Evolutionary conservation across 2,888 invertebrate species (phyloP), one percentile per base, ranked within the genome.

Genomic region (Drosophila barbarae): DNA sequence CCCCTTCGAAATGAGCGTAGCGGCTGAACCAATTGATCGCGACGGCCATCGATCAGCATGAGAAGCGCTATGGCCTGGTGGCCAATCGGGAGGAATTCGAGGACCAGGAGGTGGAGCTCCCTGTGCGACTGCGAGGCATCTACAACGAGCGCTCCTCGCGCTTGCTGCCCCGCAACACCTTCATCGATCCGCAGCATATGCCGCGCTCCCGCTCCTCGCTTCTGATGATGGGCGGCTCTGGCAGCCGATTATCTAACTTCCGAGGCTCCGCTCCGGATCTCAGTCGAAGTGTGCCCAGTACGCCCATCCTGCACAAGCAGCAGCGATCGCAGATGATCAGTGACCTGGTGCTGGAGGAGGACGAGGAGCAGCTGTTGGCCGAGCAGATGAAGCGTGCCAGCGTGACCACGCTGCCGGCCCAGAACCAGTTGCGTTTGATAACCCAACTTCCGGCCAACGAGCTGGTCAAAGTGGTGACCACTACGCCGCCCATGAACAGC

Each of bases 161-260:
- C 2, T 58, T 87, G 3, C 57, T 89, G 70, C 79, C 86, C 5
- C 86, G 87, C 47, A 87, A 89, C 53, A 86, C 87, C 10, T 91
- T 92, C 75, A 90, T 92, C 9, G 92, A 91, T 10, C 90, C 91
- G 5, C 72, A 72, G 47, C 79, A 76, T 49, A 77, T 93, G 42
- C 91, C 92, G 0, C 86, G 92, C 1, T 92, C 92, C 0, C 89
- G 92, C 15, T 92, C 92, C 0, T 84, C 80, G 0, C 91, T 92
- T 32, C 85, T 92, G 0, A 90, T 91, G 64, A 70, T 90, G 36
- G 74, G 73, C 38, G 44, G 71, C 15, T 52, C 76, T 90, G 0
- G 85, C 58, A 50, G 59, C 23, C 39, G 47, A 9, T 21, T 57
- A 12, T 30, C 77, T 13, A 87, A 87, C 71, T 88, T 88, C 65